Evolutionary conservation across 2,797 vertebrate species (phyloP).

Genomic region (Botia kubotai): DNA sequence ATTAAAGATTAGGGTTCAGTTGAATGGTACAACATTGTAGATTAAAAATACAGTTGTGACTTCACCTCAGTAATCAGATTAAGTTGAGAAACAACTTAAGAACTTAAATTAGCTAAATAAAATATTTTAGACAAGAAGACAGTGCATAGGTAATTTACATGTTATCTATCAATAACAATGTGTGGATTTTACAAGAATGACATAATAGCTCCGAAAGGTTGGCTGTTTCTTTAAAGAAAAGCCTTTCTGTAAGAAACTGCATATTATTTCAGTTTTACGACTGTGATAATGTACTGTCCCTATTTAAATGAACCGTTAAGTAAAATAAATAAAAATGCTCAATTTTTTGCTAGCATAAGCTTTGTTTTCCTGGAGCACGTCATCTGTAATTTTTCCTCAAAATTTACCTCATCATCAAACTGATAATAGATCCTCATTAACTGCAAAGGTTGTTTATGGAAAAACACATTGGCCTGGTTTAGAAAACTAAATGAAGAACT

Average conservation of each 20-base stretch:
- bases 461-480: background rate
- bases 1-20: background rate
- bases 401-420: conserved; percentile 3
- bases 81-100: background rate
- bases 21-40: background rate
- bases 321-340: background rate
- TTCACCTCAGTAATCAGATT: background rate
- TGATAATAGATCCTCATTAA: conserved; percentile 21
- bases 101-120: background rate
- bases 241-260: too few relatives aligned
- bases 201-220: background rate
- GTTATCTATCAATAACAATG: background rate
- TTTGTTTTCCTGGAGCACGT: background rate
- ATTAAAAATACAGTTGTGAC: background rate
- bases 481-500: conserved; percentile 3
- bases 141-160: background rate
- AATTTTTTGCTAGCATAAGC: background rate
- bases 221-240: too few relatives aligned
- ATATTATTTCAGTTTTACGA: too few relatives aligned
- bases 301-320: too few relatives aligned
- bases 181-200: background rate
- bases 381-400: background rate
- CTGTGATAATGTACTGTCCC: too few relatives aligned
- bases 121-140: background rate
- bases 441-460: background rate